phyloP scores from a whole-genome alignment of 2,113 vertebrate species.

The Paramisgurnus dabryanus region DNA sequence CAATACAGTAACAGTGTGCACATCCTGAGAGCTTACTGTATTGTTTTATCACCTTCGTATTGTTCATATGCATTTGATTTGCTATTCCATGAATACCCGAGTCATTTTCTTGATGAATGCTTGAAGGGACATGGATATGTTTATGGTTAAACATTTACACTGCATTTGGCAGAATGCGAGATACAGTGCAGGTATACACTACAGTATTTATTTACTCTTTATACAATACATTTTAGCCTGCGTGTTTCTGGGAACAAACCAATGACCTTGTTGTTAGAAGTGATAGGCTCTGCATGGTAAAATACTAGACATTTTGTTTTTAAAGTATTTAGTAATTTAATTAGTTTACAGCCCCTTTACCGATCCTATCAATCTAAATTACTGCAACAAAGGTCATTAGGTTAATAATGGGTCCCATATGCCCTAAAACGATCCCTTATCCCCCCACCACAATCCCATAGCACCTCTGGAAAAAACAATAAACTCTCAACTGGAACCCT shows the following conservation, averaged over 20 bases:
- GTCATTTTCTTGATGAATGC: neutral
- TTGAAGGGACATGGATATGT: neutral
- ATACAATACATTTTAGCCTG: neutral
- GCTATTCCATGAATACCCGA: neutral
- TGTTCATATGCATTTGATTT: neutral
- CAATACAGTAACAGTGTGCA: neutral
- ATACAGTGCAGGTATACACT: no score
- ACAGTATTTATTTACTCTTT: no score
- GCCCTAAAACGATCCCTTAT: conserved; percentile 2
- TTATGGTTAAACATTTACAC: neutral
- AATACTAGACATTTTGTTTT: no score
- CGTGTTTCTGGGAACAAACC: neutral
- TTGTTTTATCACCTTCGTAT: neutral
- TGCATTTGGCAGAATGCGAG: no score
- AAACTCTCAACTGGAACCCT: conserved; percentile 16
- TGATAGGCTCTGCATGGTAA: no score
- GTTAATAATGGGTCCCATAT: conserved; percentile 25
- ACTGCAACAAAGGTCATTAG: conserved; percentile 55
- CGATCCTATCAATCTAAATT: conserved; percentile 32
- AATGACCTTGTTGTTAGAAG: neutral
- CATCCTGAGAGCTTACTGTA: conserved; percentile 2
- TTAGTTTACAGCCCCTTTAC: conserved; percentile 6
- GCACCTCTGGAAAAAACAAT: conserved; percentile 44
- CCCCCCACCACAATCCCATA: conserved; percentile 4
- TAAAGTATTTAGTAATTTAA: neutral